Percentiles rank a stretch among this genome's conserved stretches.
Evolutionary conservation across 2,888 invertebrate genomes (phyloP).

Genomic region (Temnothorax rugatulus): DNA sequence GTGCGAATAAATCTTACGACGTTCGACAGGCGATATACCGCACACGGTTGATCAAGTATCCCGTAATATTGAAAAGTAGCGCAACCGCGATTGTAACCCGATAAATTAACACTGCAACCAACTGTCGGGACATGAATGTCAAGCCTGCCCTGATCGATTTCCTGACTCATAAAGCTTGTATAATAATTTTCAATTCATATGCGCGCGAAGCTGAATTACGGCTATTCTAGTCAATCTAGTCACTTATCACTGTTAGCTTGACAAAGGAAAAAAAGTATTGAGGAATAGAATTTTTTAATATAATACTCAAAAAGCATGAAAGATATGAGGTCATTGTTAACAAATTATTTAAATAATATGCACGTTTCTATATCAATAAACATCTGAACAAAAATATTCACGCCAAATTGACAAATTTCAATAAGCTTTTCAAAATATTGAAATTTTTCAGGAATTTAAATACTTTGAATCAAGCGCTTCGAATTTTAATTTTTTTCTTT

Average conservation of each 20-base stretch:
- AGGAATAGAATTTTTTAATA: neutral
- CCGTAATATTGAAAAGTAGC: slow-evolving; percentile 21
- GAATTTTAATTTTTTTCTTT: neutral
- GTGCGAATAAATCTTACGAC: slow-evolving; percentile 63
- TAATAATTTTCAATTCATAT: slow-evolving; percentile 19
- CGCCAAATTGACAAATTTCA: neutral
- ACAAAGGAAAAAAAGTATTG: neutral
- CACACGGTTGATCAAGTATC: slow-evolving; percentile 10
- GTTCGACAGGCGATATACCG: slow-evolving; percentile 22
- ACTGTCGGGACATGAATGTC: slow-evolving; percentile 1
- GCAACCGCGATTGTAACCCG: slow-evolving; percentile 2
- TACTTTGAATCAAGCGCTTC: neutral
- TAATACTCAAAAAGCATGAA: neutral
- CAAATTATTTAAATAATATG: neutral
- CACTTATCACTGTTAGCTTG: neutral
- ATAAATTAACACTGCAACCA: slow-evolving; percentile 21
- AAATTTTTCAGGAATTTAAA: neutral
- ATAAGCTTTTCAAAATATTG: neutral
- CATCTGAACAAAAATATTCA: neutral
- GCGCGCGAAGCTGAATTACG: neutral
- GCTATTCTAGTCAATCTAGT: neutral
- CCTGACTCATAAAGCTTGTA: neutral
- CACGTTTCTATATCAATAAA: neutral
- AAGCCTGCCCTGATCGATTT: neutral
- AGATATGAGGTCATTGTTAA: neutral